Conservation (phyloP, 2,797 vertebrate genomes). For the Mus caroli region DNA sequence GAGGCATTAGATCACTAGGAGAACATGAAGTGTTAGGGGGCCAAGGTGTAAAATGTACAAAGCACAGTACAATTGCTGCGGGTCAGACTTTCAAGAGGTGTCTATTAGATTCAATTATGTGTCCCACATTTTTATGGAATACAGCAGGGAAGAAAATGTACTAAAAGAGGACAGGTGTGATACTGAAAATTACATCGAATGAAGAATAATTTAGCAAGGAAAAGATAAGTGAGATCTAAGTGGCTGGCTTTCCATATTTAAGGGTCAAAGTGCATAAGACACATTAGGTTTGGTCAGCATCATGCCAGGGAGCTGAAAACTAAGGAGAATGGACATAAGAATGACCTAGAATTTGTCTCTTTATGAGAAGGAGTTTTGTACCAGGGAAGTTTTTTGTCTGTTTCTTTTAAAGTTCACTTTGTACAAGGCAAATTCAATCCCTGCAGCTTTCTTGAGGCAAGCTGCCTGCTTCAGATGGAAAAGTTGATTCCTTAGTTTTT, state of each 20-base stretch:
- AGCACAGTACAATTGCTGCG: neutral
- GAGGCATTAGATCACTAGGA: neutral
- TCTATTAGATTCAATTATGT: neutral
- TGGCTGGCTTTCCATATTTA: neutral
- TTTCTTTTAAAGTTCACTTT: neutral
- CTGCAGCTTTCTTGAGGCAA: neutral
- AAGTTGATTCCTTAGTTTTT: neutral
- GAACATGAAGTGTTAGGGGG: constrained; percentile 9
- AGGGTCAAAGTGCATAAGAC: neutral
- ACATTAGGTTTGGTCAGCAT: neutral
- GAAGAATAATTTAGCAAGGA: constrained; percentile 17
- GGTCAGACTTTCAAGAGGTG: neutral
- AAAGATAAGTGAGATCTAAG: neutral
- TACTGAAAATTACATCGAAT: constrained; percentile 14
- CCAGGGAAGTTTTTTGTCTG: neutral
- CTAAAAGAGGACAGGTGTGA: neutral
- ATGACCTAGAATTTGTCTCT: neutral
- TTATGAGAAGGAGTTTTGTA: neutral
- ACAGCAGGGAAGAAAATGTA: neutral
- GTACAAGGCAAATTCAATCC: neutral
- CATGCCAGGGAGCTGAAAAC: neutral
- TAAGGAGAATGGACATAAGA: neutral
- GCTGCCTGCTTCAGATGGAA: neutral
- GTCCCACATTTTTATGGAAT: neutral
- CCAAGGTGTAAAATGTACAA: neutral